Conservation (phyloP, 2,888 invertebrate species). For the Cheilosia grossa region DNA sequence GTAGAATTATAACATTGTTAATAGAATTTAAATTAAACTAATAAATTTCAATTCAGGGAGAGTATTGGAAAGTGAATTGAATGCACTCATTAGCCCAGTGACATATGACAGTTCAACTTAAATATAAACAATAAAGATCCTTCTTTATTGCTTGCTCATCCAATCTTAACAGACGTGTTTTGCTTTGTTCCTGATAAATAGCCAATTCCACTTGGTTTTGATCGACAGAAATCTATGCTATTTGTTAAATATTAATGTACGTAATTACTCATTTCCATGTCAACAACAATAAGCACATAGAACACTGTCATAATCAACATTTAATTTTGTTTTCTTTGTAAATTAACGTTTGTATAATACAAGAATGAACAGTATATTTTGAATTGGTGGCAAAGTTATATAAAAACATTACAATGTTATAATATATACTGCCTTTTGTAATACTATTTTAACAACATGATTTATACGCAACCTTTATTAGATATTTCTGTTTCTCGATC, state of each 20-base stretch:
- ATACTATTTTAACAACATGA: conserved; percentile 29
- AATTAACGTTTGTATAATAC: conserved; percentile 46
- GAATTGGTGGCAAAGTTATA: conserved; percentile 28
- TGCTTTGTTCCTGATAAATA: too few relatives aligned
- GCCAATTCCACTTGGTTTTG: too few relatives aligned
- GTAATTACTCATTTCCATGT: conserved; percentile 18
- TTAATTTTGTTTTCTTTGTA: conserved; percentile 28
- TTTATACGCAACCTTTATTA: conserved; percentile 23
- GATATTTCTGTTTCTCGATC: conserved; percentile 28
- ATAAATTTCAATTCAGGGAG: too few relatives aligned
- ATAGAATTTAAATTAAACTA: too few relatives aligned
- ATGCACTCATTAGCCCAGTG: too few relatives aligned
- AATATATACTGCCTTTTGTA: conserved; percentile 25
- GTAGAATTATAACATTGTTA: too few relatives aligned
- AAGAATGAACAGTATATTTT: conserved; percentile 36
- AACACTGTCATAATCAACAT: conserved; percentile 14
- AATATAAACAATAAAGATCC: too few relatives aligned
- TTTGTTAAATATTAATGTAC: neutral
- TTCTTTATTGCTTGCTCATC: too few relatives aligned
- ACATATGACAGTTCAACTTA: too few relatives aligned
- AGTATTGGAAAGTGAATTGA: too few relatives aligned
- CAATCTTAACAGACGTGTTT: too few relatives aligned
- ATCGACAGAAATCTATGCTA: too few relatives aligned
- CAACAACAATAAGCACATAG: conserved; percentile 10
- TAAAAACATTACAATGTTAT: conserved; percentile 1